Evolutionary conservation across 2,797 vertebrate genomes (phyloP), one percentile per base, ranked within the genome.

Genomic region (Acrossocheilus fasciatus): DNA sequence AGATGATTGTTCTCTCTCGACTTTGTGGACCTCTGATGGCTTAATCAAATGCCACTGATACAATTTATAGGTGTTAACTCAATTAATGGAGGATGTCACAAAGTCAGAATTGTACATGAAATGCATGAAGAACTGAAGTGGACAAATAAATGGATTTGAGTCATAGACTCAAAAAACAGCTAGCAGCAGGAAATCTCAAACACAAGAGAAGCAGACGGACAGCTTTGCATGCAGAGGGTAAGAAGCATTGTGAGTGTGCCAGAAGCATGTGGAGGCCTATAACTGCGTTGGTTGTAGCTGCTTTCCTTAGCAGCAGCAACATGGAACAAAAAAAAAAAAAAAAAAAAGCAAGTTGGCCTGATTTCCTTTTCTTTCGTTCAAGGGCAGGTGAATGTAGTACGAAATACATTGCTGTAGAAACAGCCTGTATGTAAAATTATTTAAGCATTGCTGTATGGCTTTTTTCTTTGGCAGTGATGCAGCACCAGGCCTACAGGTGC

Each of bases 1-100:
- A 94, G 94, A 96, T 90, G 82, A 87, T 90, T 90, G 23, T 92
- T 91, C 76, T 92, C 93, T 94, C 92, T 93, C 91, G 94, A 96
- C 93, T 94, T 94, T 94, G 18, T 80, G 75, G 62, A 82, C 64
- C 68, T 72, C 39, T 54, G 57, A 30, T 4, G 5, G 23, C 17
- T 77, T 23, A 23, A 47, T 72, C 52, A 76, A 79, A 69, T 39
- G 62, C 52, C 66, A 36, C 18, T 66, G 45, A 20, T 26, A 57
- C 6, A 75, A 50, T 75, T 47, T 54, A 77, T 23, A 26, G 15
- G 43, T 30, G 72, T 84, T 26, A 76, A 84, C 59, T 74, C 30
- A 70, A 39, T 17, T 82, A 26, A 39, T 23, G 23, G 74, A 85
- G 77, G 52, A 87, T 18, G 34, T 64, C 85, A 83, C 36, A 85